Conservation (phyloP, 2,113 vertebrate species). For the Zingel zingel region DNA sequence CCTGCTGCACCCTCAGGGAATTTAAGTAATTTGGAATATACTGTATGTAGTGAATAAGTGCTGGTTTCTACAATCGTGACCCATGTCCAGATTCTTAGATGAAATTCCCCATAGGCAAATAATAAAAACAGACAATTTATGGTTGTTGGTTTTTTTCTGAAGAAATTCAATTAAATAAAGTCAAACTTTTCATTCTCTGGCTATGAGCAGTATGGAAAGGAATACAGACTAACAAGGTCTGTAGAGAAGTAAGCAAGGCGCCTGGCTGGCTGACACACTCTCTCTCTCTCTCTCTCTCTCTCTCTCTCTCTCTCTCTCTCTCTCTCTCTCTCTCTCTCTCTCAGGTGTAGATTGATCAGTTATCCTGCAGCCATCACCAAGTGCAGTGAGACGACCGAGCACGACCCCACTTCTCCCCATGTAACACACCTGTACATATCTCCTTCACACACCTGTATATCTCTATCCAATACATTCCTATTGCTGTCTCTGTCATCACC, state of each 20-base stretch:
- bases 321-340: slow-evolving; percentile 23
- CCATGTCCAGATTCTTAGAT: slow-evolving; percentile 15
- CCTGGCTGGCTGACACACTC: slow-evolving; percentile 43
- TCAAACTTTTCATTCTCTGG: slow-evolving; percentile 10
- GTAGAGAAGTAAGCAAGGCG: slow-evolving; percentile 32
- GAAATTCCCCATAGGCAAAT: slow-evolving; percentile 11
- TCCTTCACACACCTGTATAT: slow-evolving; percentile 63
- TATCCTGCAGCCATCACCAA: slow-evolving; percentile 67
- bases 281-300: neutral
- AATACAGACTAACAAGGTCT: slow-evolving; percentile 42
- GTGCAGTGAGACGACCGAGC: slow-evolving; percentile 37
- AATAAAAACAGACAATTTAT: slow-evolving; percentile 8
- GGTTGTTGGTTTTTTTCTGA: neutral
- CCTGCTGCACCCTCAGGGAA: slow-evolving; percentile 2
- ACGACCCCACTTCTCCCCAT: slow-evolving; percentile 9
- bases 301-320: slow-evolving; percentile 14
- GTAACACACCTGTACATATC: slow-evolving; percentile 68
- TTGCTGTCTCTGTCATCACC: slow-evolving; percentile 62
- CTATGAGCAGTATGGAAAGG: neutral
- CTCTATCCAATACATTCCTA: slow-evolving; percentile 60
- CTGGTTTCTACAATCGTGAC: slow-evolving; percentile 12
- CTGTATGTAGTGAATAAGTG: neutral
- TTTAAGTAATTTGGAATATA: slow-evolving; percentile 26
- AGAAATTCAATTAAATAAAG: slow-evolving; percentile 19
- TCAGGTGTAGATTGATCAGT: slow-evolving; percentile 75